phyloP scores from a whole-genome alignment of 2,888 invertebrate genomes.

The Drosophila trichaetosa region DNA sequence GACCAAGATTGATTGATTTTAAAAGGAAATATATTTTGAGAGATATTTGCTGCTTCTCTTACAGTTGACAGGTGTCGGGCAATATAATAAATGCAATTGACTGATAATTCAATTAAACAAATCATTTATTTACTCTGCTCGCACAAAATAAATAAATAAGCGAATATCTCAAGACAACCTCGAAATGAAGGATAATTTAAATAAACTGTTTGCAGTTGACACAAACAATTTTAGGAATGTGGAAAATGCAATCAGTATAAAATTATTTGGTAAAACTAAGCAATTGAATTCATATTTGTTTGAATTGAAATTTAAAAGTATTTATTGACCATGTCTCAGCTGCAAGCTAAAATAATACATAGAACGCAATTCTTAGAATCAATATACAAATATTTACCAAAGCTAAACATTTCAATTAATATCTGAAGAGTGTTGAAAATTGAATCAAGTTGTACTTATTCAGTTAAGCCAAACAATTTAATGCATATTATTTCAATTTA shows the following conservation, averaged over 20 bases:
- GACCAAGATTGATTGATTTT: background rate
- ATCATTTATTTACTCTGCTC: background rate
- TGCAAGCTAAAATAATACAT: background rate
- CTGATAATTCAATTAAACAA: slow-evolving; percentile 23
- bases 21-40: background rate
- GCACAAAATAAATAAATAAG: slow-evolving; percentile 4
- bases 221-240: background rate
- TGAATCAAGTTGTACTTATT: background rate
- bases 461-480: background rate
- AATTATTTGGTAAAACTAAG: background rate
- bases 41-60: background rate
- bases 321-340: background rate
- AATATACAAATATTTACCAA: background rate
- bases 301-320: background rate
- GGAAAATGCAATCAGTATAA: background rate
- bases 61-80: slow-evolving; percentile 29
- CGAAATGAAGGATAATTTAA: slow-evolving; percentile 7
- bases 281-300: background rate
- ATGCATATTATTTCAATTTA: background rate
- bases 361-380: background rate
- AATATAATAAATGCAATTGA: slow-evolving; percentile 16
- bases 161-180: background rate
- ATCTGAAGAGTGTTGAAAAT: background rate
- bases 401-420: background rate
- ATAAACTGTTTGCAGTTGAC: slow-evolving; percentile 16